phyloP scores from a whole-genome alignment of 2,888 invertebrate genomes.

The Rapana venosa region DNA sequence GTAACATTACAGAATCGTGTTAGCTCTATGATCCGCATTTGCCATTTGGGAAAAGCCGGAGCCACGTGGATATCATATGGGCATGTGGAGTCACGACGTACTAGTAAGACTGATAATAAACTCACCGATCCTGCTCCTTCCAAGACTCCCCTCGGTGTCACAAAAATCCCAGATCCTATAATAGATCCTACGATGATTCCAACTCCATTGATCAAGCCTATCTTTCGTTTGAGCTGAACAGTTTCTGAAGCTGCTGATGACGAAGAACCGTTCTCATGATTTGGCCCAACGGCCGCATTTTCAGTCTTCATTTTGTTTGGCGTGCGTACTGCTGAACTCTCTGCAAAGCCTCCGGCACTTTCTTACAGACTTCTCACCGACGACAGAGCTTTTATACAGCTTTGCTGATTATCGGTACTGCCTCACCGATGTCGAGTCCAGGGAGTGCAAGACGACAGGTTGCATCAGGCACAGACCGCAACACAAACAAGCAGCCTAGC shows the following conservation, averaged over 20 bases:
- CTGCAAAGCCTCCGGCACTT: too few species aligned
- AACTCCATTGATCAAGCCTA: constrained; percentile 91
- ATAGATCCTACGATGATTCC: constrained; percentile 96
- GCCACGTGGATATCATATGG: not conserved
- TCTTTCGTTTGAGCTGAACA: constrained; percentile 87
- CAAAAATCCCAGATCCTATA: constrained; percentile 96
- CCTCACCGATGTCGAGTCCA: too few species aligned
- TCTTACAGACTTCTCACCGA: too few species aligned
- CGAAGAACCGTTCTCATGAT: not conserved
- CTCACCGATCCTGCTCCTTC: constrained; percentile 84
- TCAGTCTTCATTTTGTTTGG: not conserved
- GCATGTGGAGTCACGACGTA: not conserved
- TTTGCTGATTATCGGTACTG: too few species aligned
- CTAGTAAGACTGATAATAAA: constrained; percentile 28
- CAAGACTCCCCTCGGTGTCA: constrained; percentile 93
- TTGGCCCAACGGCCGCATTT: too few species aligned
- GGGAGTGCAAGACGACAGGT: not conserved
- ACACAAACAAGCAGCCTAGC: not conserved
- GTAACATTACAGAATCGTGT: not conserved
- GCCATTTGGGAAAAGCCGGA: not conserved
- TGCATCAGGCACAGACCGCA: not conserved
- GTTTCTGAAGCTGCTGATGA: constrained; percentile 45
- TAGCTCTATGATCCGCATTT: not conserved
- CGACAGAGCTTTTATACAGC: too few species aligned
- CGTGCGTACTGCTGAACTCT: not conserved